Conservation (phyloP, 2,888 invertebrate genomes). For the Cabera pusaria region DNA sequence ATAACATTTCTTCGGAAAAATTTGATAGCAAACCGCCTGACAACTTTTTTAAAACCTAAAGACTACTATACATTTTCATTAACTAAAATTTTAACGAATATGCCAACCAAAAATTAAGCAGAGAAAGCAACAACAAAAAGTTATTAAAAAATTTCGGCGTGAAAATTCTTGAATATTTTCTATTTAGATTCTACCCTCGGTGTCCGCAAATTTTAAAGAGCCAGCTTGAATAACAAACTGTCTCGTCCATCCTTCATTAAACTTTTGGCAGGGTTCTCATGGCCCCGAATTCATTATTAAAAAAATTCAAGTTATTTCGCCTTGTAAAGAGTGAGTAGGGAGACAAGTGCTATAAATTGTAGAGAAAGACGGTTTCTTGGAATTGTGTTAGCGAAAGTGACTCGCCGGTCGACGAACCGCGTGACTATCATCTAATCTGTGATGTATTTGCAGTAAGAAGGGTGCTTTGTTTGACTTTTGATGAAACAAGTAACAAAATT, state of each 20-base stretch:
- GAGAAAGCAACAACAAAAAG: conserved; percentile 13
- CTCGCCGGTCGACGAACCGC: conserved; percentile 57
- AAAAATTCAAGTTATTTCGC: conserved; percentile 36
- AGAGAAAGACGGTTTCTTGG: conserved; percentile 41
- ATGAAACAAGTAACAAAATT: no score
- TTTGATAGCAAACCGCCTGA: no score
- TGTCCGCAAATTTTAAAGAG: conserved; percentile 21
- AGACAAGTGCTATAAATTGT: conserved; percentile 38
- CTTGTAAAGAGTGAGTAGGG: conserved; percentile 38
- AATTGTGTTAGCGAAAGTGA: conserved; percentile 60
- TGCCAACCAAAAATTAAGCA: conserved; percentile 3
- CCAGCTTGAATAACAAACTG: conserved; percentile 31
- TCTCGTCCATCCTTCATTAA: conserved; percentile 42
- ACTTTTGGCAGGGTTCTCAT: conserved; percentile 40
- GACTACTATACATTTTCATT: no score
- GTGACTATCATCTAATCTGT: conserved; percentile 9
- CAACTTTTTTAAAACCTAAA: no score
- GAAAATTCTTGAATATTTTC: conserved; percentile 22
- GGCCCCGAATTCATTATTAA: conserved; percentile 43
- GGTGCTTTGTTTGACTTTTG: background rate
- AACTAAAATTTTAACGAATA: conserved; percentile 8
- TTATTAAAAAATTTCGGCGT: conserved; percentile 13
- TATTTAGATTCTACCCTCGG: conserved; percentile 23
- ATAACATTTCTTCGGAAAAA: no score
- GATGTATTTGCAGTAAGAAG: conserved; percentile 1